Evolutionary conservation across 2,888 invertebrate species (phyloP), one percentile per base, ranked within the genome.

Genomic region (Phragmatobia fuliginosa): DNA sequence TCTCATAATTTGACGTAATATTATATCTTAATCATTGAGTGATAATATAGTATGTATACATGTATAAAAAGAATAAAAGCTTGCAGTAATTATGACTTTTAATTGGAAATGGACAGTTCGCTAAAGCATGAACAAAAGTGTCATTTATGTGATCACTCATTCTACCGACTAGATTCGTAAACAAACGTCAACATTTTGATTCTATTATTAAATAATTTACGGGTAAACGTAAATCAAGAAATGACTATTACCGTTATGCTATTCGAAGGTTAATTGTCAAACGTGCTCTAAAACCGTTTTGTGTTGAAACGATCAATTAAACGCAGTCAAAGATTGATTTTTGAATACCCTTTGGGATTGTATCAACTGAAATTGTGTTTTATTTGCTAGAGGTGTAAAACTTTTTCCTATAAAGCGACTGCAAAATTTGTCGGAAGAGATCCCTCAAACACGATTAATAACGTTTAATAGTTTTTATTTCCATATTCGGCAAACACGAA

Each of bases 21-120:
- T 16, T 63, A 64, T 28, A 58, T 36, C 38, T 58, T 67, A 71
- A 66, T 66, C 58, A 62, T 31, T 49, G 49, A 25, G 14, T 25
- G 2, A 52, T 25, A 52, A 25, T 52, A n/a, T 14, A 25, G 4
- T 52, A 5, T 52, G 52, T 52, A 52, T 4, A 52, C 4, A n/a
- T 25, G 25, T 52, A 63, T 61, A 18, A 38, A 14, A 38, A 16
- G 62, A 7, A 28, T 16, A 38, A 2, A 28, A 2, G 1, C 0
- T 52, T 25, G 52, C 52, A 52, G 2, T 52, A 52, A 25, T 11
- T 52, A 25, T 52, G 25, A 25, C 52, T 25, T 25, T 1, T 52
- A 14, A 52, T 52, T 52, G 52, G 25, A 52, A 52, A 11, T 11
- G 25, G 4, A 25, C 11, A 52, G 25, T 52, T 11, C 25, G 25